These are phyloP conservation scores for Urocyon cinereoargenteus DNA, from an alignment of 2,797 vertebrate species.

Conservation along the genomic window DNA sequence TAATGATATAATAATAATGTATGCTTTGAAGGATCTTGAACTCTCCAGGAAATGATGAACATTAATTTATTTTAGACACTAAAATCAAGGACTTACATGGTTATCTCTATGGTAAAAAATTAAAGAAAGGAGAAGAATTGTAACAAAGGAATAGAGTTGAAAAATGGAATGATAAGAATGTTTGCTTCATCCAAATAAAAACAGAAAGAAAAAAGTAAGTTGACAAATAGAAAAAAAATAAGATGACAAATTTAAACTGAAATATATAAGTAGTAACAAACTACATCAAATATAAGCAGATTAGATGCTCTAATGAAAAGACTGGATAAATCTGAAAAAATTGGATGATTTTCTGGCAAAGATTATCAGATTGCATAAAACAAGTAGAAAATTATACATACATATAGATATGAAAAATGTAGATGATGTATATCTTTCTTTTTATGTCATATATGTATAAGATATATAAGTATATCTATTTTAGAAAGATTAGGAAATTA, in stretches of 20 bases:
- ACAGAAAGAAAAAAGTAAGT: neutral
- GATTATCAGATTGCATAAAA: neutral
- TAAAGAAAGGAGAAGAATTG: neutral
- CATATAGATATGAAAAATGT: neutral
- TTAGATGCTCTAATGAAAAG: neutral
- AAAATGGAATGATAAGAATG: neutral
- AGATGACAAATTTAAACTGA: neutral
- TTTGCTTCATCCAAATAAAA: neutral
- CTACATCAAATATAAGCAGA: neutral
- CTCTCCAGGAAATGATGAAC: neutral
- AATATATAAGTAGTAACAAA: neutral
- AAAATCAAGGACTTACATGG: neutral
- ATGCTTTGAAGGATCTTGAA: neutral
- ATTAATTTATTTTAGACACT: neutral
- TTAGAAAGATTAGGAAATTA: neutral
- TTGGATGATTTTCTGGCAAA: neutral
- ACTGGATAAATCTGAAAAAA: neutral
- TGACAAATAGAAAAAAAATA: neutral
- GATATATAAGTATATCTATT: neutral
- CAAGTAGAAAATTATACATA: neutral
- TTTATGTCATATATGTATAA: neutral
- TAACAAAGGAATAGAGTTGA: neutral
- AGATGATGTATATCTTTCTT: neutral
- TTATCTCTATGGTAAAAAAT: neutral
- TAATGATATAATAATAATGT: neutral